phyloP scores from a whole-genome alignment of 2,888 invertebrate genomes.

The Pyrochroa serraticornis region DNA sequence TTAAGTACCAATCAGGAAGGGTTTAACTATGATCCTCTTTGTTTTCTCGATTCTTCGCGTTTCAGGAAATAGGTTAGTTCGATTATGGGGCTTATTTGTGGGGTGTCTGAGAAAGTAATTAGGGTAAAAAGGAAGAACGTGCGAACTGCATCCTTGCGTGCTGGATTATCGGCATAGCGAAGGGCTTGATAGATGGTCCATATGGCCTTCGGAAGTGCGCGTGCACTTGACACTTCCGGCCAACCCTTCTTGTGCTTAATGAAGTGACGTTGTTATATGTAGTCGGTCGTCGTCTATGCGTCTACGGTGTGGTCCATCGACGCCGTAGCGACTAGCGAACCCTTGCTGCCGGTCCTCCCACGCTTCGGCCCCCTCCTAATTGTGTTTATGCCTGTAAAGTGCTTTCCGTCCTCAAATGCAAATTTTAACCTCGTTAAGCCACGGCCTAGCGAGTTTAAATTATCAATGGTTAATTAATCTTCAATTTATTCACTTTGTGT shows the following conservation, averaged over 20 bases:
- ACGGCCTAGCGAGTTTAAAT: slow-evolving; percentile 61
- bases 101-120: neutral
- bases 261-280: slow-evolving; percentile 43
- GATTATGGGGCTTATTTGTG: no score
- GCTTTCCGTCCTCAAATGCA: slow-evolving; percentile 62
- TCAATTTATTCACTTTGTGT: slow-evolving; percentile 63
- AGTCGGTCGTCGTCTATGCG: slow-evolving; percentile 5
- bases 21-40: no score
- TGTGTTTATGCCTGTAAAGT: slow-evolving; percentile 60
- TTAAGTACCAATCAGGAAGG: no score
- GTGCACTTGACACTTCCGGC: slow-evolving; percentile 57
- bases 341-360: slow-evolving; percentile 40
- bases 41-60: no score
- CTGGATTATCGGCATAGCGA: slow-evolving; percentile 13
- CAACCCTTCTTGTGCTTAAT: slow-evolving; percentile 48
- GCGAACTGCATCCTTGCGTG: slow-evolving; percentile 35
- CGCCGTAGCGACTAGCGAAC: slow-evolving; percentile 9
- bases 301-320: slow-evolving; percentile 17
- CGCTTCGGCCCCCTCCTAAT: slow-evolving; percentile 53
- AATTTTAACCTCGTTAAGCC: slow-evolving; percentile 62
- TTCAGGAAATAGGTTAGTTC: no score
- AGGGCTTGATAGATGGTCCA: slow-evolving; percentile 31
- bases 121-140: slow-evolving; percentile 21
- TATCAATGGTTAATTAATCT: slow-evolving; percentile 63
- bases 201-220: slow-evolving; percentile 51